phyloP scores from a whole-genome alignment of 2,113 vertebrate genomes.

The Pterocles burchelli region DNA sequence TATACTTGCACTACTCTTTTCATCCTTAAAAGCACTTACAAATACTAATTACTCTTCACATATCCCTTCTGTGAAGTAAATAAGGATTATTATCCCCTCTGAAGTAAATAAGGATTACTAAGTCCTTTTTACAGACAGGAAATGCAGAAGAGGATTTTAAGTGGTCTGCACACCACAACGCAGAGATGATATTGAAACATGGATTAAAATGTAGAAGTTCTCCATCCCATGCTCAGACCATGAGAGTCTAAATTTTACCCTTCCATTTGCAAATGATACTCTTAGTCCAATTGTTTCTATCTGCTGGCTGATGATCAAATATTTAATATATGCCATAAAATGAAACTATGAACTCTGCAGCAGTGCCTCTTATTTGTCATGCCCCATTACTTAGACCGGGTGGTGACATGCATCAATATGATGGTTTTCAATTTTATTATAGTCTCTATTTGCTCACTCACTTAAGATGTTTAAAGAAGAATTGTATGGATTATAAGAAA shows the following conservation, averaged over 20 bases:
- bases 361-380: conserved; percentile 43
- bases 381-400: conserved; percentile 14
- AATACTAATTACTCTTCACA: conserved; percentile 40
- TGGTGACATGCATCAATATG: background rate
- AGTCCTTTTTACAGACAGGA: background rate
- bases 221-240: background rate
- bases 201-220: background rate
- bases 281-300: conserved; percentile 11
- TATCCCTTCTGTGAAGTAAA: conserved; percentile 31
- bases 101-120: conserved; percentile 28
- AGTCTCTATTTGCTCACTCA: conserved; percentile 43
- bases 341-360: conserved; percentile 35
- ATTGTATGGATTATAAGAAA: conserved; percentile 49
- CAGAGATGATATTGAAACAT: background rate
- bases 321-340: conserved; percentile 55
- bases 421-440: conserved; percentile 32
- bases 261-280: background rate
- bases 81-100: conserved; percentile 27
- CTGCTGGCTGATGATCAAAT: conserved; percentile 24
- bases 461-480: conserved; percentile 66
- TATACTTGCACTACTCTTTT: background rate
- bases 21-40: conserved; percentile 12
- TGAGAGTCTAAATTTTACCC: background rate
- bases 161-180: background rate
- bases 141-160: background rate